These are phyloP conservation scores for Poeciliopsis paucimaculata DNA, from an alignment of 2,797 vertebrate species.

Conservation along the genomic window DNA sequence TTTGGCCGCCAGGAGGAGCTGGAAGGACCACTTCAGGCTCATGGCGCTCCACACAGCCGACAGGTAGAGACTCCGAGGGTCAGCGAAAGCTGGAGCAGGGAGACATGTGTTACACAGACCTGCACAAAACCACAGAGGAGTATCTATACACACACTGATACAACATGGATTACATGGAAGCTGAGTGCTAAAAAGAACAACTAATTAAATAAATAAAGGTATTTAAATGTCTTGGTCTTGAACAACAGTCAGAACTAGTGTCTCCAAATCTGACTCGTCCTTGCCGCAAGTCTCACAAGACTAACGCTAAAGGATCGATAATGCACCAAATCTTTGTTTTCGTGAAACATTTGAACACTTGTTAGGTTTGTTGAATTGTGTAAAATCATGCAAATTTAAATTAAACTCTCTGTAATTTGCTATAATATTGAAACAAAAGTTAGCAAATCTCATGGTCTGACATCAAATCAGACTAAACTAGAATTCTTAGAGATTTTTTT, in stretches of 20 bases:
- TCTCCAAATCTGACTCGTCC: neutral
- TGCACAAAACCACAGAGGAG: neutral
- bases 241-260: neutral
- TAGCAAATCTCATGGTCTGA: neutral
- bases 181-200: neutral
- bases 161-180: neutral
- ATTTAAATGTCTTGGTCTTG: neutral
- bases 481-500: neutral
- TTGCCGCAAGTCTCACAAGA: neutral
- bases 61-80: constrained; percentile 89
- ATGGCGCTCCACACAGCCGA: constrained; percentile 93
- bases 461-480: neutral
- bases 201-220: neutral
- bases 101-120: constrained; percentile 6
- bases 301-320: neutral
- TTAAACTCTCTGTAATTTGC: neutral
- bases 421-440: neutral
- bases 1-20: constrained; percentile 85
- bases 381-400: neutral
- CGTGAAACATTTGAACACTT: neutral
- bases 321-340: neutral
- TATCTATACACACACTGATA: neutral
- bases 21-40: constrained; percentile 90
- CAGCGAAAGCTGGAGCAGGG: constrained; percentile 78
- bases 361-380: neutral